A percentile compares a stretch with the other conserved stretches of the same genome.
These are phyloP conservation scores for Crax fasciolata DNA, from an alignment of 2,797 vertebrate genomes.

Conservation along the genomic window DNA sequence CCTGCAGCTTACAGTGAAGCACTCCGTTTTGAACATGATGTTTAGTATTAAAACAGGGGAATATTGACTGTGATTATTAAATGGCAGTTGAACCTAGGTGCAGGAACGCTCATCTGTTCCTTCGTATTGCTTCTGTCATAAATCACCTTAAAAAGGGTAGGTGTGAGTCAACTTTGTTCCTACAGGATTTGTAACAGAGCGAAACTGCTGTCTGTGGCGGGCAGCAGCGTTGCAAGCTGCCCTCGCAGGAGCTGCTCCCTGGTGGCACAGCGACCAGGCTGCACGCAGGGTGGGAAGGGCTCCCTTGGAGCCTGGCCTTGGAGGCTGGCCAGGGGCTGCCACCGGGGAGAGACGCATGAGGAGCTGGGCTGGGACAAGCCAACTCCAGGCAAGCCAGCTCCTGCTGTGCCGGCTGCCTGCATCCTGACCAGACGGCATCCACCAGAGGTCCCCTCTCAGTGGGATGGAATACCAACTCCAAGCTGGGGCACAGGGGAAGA, in stretches of 20 bases:
- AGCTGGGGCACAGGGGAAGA: background rate
- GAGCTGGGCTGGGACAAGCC: background rate
- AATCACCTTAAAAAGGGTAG: slow-evolving; percentile 58
- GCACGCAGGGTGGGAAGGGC: rapidly evolving
- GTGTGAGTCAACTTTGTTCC: background rate
- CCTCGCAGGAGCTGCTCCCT: background rate
- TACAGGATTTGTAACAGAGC: background rate
- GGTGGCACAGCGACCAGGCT: rapidly evolving
- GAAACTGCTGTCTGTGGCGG: background rate
- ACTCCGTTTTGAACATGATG: rapidly evolving
- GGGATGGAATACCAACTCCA: rapidly evolving
- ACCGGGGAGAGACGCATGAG: background rate
- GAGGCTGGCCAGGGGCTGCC: background rate
- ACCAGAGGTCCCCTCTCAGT: background rate
- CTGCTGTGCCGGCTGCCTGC: rapidly evolving
- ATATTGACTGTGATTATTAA: background rate
- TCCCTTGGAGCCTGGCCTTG: background rate
- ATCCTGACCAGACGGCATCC: rapidly evolving
- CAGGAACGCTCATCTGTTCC: background rate
- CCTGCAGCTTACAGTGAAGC: background rate
- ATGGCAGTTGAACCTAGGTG: background rate
- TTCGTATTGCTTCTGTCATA: background rate
- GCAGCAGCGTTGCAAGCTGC: background rate
- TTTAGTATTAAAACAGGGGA: background rate
- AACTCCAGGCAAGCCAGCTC: background rate